phyloP scores from a whole-genome alignment of 2,888 invertebrate species.

The Teleogryllus oceanicus region DNA sequence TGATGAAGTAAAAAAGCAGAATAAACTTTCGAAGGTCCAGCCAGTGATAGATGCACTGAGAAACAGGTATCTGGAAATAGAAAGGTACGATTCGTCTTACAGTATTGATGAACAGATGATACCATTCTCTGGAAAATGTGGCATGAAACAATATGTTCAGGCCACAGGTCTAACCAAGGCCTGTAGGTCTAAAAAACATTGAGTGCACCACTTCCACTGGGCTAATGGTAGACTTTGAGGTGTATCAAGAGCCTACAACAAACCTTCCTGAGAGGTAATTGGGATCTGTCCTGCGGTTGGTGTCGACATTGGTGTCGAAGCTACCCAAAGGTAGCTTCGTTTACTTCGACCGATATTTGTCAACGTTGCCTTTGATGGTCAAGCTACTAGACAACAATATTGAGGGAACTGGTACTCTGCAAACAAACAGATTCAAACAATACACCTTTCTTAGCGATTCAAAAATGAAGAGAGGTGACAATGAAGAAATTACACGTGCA shows the following conservation, averaged over 20 bases:
- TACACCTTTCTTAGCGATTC: no score
- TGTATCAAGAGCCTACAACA: slow-evolving; percentile 40
- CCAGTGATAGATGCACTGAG: slow-evolving; percentile 37
- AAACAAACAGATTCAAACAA: no score
- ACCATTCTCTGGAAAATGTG: no score
- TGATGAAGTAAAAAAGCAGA: slow-evolving; percentile 20
- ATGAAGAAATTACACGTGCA: no score
- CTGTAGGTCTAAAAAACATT: slow-evolving; percentile 44
- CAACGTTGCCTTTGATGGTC: not conserved
- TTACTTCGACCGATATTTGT: not conserved
- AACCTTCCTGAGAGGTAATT: slow-evolving; percentile 19
- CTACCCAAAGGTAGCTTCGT: not conserved
- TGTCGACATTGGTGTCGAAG: not conserved
- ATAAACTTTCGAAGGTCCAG: slow-evolving; percentile 35
- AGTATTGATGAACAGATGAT: no score
- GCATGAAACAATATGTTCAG: no score
- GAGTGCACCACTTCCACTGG: slow-evolving; percentile 41
- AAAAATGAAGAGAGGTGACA: no score
- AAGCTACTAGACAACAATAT: not conserved
- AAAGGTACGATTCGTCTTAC: not conserved
- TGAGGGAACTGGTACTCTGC: not conserved
- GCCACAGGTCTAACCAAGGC: slow-evolving; percentile 43
- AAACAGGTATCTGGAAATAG: slow-evolving; percentile 32
- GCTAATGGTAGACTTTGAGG: slow-evolving; percentile 40
- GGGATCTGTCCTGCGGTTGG: not conserved